These are phyloP conservation scores for Erpornis zantholeuca DNA, from an alignment of 2,113 vertebrate genomes.

Conservation along the genomic window DNA sequence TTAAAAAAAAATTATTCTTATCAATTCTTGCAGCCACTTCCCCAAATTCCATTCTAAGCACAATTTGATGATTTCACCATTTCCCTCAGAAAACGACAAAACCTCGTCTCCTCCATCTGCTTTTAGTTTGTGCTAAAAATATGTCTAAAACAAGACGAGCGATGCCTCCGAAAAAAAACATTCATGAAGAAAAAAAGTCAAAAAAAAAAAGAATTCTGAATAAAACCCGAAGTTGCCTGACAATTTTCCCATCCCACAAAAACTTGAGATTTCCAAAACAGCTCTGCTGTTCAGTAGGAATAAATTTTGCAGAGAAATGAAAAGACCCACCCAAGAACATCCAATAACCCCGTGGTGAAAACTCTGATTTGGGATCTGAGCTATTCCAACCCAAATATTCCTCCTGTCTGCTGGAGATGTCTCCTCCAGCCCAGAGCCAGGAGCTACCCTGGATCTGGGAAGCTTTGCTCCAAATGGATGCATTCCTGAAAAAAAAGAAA, in stretches of 20 bases:
- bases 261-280: slow-evolving; percentile 1
- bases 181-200: not conserved
- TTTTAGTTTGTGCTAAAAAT: slow-evolving; percentile 46
- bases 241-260: slow-evolving; percentile 48
- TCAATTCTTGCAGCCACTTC: not conserved
- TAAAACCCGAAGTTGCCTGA: not conserved
- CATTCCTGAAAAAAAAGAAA: not conserved
- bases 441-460: not conserved
- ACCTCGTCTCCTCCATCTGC: slow-evolving; percentile 24
- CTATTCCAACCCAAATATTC: slow-evolving; percentile 31
- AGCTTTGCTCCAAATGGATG: not conserved
- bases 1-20: not conserved
- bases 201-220: not conserved
- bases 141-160: not conserved
- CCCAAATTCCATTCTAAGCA: not conserved
- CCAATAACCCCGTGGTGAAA: not conserved
- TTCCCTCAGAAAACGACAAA: not conserved
- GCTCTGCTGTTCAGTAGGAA: not conserved
- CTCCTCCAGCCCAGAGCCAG: not conserved
- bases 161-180: slow-evolving; percentile 11
- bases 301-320: not conserved
- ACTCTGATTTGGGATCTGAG: not conserved
- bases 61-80: slow-evolving; percentile 20
- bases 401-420: not conserved
- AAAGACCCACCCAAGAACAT: slow-evolving; percentile 23